Conservation (phyloP, 2,113 vertebrate species). For the Globicephala melas region DNA sequence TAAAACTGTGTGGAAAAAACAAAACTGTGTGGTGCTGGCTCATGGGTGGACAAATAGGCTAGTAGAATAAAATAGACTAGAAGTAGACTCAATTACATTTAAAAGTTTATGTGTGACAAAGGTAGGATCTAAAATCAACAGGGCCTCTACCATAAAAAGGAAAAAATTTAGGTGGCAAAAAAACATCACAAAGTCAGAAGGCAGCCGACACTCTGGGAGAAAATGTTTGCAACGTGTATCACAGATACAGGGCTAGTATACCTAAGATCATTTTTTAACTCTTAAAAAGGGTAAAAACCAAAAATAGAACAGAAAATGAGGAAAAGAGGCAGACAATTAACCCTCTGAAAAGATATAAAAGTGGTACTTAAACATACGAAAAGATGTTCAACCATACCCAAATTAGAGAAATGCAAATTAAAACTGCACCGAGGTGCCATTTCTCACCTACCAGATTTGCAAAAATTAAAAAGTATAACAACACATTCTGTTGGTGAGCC, state of each 20-base stretch:
- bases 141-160: not conserved
- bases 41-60: too few relatives aligned
- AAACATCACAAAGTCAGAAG: not conserved
- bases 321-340: not conserved
- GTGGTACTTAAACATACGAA: not conserved
- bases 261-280: not conserved
- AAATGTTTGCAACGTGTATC: not conserved
- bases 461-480: not conserved
- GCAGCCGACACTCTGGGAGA: fast-evolving
- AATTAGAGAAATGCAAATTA: constrained; percentile 8
- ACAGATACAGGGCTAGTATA: not conserved
- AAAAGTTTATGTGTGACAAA: too few relatives aligned
- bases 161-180: not conserved
- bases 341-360: not conserved
- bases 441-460: not conserved
- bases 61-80: not conserved
- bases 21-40: not conserved
- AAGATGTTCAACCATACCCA: not conserved
- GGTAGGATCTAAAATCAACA: not conserved
- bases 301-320: not conserved
- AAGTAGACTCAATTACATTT: not conserved
- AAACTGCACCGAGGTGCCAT: not conserved
- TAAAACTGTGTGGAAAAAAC: not conserved
- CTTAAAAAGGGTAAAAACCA: not conserved
- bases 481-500: not conserved